Percentiles rank a stretch among this genome's conserved stretches.
Conservation (phyloP, 1,140 invertebrate species). For the Drosophila melanogaster region Release_6_plus_ISO1_MT NT_037436.4:1167501-1168000, state of each 20-base stretch:
- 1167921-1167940: constrained; percentile 77
- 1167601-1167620: constrained; percentile 75
- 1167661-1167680: constrained; percentile 68
- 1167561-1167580: constrained; percentile 84
- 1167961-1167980: constrained; percentile 35
- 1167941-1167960: constrained; percentile 42
- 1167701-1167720: neutral
- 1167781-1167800: constrained; percentile 59
- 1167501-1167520: constrained; percentile 60
- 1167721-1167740: constrained; percentile 10
- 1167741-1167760: neutral
- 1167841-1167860: constrained; percentile 69
- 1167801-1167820: constrained; percentile 69
- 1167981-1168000: constrained; percentile 3
- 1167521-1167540: constrained; percentile 65
- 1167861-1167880: constrained; percentile 40
- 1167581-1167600: constrained; percentile 85
- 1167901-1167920: constrained; percentile 83
- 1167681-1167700: constrained; percentile 64
- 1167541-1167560: constrained; percentile 84
- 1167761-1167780: neutral
- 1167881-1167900: constrained; percentile 41
- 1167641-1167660: constrained; percentile 51
- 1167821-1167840: constrained; percentile 56
- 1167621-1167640: constrained; percentile 48